Evolutionary conservation across 1,140 invertebrate species (phyloP).

Genomic region (Danaus plexippus): DNA sequence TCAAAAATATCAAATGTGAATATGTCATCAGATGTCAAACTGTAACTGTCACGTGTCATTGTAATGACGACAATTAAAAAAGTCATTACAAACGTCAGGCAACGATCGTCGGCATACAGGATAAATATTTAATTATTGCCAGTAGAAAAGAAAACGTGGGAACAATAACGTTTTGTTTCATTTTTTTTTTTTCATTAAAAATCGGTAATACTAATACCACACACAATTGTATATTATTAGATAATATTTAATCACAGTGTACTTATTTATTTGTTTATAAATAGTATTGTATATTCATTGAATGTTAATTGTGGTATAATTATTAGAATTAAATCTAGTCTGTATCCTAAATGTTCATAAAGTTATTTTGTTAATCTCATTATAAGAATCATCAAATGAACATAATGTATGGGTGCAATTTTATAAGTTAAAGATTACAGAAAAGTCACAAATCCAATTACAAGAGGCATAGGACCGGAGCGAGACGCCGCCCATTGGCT

Average conservation of each 20-base stretch:
- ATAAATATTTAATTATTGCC: conserved; percentile 37
- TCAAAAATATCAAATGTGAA: conserved; percentile 12
- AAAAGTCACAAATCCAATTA: conserved; percentile 44
- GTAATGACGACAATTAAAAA: conserved; percentile 45
- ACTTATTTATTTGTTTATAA: too few species aligned
- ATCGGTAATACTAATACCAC: background rate
- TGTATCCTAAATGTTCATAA: too few species aligned
- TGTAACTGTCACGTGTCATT: conserved; percentile 18
- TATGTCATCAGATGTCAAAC: conserved; percentile 22
- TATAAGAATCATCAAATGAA: conserved; percentile 4
- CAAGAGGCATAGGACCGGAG: conserved; percentile 42
- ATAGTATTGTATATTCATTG: too few species aligned
- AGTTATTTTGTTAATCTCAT: background rate
- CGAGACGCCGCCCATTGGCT: conserved; percentile 46
- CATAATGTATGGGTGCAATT: conserved; percentile 2
- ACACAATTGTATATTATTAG: background rate
- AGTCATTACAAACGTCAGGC: conserved; percentile 32
- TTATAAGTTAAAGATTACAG: background rate
- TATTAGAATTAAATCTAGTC: too few species aligned
- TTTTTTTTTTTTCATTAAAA: conserved; percentile 2
- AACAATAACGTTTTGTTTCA: conserved; percentile 8
- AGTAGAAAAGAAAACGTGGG: conserved; percentile 26
- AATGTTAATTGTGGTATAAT: too few species aligned
- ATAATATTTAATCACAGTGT: background rate
- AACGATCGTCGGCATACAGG: conserved; percentile 29